Evolutionary conservation across 2,113 vertebrate species (phyloP).

Genomic region (Candoia aspera): DNA sequence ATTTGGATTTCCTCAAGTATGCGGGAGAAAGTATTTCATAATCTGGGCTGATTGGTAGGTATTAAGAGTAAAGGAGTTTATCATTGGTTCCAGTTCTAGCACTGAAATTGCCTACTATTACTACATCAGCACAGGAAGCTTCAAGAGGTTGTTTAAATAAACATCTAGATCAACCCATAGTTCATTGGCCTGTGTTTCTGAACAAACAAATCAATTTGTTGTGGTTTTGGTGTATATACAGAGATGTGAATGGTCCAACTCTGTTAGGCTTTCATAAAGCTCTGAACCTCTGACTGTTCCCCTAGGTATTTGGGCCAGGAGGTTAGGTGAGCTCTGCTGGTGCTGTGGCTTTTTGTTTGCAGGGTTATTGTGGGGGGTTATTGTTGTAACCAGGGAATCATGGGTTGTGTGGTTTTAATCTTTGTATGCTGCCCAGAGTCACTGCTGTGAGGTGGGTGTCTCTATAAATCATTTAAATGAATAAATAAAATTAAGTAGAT

Average conservation of each 20-base stretch:
- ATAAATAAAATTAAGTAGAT: not conserved
- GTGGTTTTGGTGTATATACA: not conserved
- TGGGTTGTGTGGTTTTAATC: not conserved
- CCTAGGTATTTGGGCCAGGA: not conserved
- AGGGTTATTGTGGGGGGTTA: not conserved
- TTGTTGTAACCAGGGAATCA: not conserved
- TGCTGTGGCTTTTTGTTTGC: not conserved
- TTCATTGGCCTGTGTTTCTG: not conserved
- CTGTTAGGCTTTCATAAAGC: not conserved
- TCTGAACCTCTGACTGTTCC: not conserved
- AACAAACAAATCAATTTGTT: not conserved
- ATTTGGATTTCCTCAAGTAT: no score
- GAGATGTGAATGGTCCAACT: not conserved
- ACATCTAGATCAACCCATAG: not conserved
- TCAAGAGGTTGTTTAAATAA: not conserved
- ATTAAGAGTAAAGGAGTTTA: not conserved
- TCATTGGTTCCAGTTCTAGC: not conserved
- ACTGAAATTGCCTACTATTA: not conserved
- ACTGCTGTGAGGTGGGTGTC: not conserved
- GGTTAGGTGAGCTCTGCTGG: not conserved
- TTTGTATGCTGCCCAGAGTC: not conserved
- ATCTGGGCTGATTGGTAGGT: not conserved
- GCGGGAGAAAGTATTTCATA: no score
- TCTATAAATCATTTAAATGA: not conserved
- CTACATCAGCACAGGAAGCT: not conserved